Evolutionary conservation across 2,113 vertebrate species (phyloP).

Genomic region (Platysternon megacephalum): DNA sequence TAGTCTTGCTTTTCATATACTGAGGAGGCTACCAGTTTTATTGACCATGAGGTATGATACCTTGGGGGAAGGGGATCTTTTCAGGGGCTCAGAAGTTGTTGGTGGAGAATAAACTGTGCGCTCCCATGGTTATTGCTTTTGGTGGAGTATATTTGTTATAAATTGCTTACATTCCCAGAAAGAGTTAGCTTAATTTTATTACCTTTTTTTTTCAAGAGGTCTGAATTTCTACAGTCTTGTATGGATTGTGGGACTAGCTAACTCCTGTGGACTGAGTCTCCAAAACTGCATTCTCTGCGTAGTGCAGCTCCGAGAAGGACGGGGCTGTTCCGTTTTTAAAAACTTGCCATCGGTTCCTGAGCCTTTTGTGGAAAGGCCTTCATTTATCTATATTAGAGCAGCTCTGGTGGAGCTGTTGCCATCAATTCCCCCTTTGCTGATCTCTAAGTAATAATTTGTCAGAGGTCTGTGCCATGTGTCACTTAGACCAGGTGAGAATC

Average conservation of each 20-base stretch:
- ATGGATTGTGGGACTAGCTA: background rate
- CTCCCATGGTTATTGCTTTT: background rate
- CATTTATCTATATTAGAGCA: background rate
- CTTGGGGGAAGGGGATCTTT: background rate
- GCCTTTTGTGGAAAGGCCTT: background rate
- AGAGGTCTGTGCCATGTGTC: background rate
- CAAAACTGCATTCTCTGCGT: background rate
- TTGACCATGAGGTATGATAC: background rate
- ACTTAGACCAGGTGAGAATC: background rate
- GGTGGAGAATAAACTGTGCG: background rate
- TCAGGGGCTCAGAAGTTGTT: background rate
- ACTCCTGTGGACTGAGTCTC: background rate
- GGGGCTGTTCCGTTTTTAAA: background rate
- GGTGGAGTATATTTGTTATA: conserved; percentile 3
- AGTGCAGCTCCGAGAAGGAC: background rate
- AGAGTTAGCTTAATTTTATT: background rate
- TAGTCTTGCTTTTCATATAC: background rate
- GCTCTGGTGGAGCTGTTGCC: background rate
- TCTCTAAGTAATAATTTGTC: background rate
- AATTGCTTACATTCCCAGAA: background rate
- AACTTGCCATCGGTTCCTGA: background rate
- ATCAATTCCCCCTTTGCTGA: background rate
- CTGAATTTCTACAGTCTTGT: background rate
- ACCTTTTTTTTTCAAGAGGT: background rate
- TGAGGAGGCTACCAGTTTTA: background rate